phyloP scores from a whole-genome alignment of 2,113 vertebrate species.

The Ivindomyrus marchei region DNA sequence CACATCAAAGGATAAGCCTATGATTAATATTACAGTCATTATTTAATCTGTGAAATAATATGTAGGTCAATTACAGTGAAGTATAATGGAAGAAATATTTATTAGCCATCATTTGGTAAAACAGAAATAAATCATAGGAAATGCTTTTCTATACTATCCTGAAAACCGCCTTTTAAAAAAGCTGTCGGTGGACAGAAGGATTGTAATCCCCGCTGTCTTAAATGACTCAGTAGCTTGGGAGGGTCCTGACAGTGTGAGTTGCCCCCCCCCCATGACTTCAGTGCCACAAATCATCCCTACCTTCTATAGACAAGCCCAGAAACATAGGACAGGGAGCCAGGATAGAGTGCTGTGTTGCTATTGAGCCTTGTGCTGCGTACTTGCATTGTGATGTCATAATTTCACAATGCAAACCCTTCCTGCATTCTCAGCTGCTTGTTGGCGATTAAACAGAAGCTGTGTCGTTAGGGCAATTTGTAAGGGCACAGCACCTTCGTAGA shows the following conservation, averaged over 20 bases:
- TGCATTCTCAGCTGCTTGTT: neutral
- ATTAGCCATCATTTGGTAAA: neutral
- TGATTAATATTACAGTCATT: neutral
- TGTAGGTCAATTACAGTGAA: neutral
- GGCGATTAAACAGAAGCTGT: neutral
- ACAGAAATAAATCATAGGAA: neutral
- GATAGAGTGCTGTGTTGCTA: neutral
- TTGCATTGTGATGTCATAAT: neutral
- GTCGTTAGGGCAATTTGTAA: neutral
- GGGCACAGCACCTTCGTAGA: neutral
- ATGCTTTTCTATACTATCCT: neutral
- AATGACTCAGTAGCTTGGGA: neutral
- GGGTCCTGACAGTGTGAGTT: neutral
- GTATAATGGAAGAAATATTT: neutral
- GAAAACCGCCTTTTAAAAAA: neutral
- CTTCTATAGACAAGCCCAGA: neutral
- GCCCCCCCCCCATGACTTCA: neutral
- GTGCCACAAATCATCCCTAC: neutral
- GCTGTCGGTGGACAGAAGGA: neutral
- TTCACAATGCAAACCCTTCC: neutral
- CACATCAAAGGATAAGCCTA: conserved; percentile 26
- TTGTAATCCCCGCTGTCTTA: neutral
- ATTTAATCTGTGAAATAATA: neutral
- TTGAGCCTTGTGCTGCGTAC: neutral
- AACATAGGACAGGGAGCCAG: neutral